Base-by-base conservation (phyloP, 2,113 vertebrate species). In the Mastomys natalensis region DNA sequence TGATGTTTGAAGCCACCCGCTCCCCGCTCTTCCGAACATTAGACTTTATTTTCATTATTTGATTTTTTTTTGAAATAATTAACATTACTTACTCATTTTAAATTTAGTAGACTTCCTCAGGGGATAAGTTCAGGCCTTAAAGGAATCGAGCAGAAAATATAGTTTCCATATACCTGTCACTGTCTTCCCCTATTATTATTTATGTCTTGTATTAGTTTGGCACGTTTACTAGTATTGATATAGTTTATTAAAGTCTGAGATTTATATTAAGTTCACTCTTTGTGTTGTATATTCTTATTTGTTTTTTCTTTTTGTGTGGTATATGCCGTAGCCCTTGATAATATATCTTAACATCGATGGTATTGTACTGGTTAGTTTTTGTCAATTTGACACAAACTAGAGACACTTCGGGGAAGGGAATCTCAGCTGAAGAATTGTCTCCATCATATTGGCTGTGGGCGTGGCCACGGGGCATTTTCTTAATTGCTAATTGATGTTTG, bases 11-110 rank as follows among this genome's bases (percentile, higher is more conserved):
- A 29, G 70, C 48, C 34, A 88, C 48, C 94, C 87, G 93, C 93
- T 21, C 66, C 9, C 19, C 11, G 1, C 9, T n/a, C 45, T 64
- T 48, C 43, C 87, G 68, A 64, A 26, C 66, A 6, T 34, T 86
- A 58, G 29, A 34, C 37, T 95, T 95, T 84, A 86, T 90, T 82
- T 40, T 86, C 15, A 66, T 90, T 85, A 68, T 58, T 84, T 64
- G 53, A 48, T 62, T n/a, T 95, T 70, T 40, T 95, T 80, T 80
- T 84, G 5, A 68, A 68, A 48, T 78, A 91, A 87, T 91, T 64
- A 68, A 51, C 62, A 48, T 72, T 40, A 64, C 82, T 87, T 86
- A 53, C n/a, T 70, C 70, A 72, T 87, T 84, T 77, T 80, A 60
- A 93, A 92, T 68, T 90, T 26, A 64, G 81, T 66, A 43, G 64